Evolutionary conservation across 1,140 invertebrate genomes (phyloP).

Genomic region (Lepidurus couesii): DNA sequence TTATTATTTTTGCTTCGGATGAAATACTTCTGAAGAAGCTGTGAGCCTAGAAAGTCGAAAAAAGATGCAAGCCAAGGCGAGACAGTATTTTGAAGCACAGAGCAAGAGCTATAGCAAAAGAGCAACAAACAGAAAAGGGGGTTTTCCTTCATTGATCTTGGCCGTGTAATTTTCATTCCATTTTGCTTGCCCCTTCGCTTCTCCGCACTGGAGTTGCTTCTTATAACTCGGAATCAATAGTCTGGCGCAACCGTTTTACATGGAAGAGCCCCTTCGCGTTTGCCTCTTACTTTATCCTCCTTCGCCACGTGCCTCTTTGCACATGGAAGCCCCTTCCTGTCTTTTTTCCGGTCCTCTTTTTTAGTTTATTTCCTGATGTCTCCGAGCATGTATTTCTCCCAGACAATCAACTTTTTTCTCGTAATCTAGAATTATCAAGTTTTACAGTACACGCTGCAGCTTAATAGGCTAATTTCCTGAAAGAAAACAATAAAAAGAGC

Average conservation of each 20-base stretch:
- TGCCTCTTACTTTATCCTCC: background rate
- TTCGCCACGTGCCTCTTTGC: background rate
- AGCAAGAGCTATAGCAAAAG: background rate
- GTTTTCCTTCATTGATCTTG: conserved; percentile 6
- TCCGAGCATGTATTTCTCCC: background rate
- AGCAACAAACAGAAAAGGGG: background rate
- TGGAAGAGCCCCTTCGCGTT: conserved; percentile 9
- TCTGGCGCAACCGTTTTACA: conserved; percentile 21
- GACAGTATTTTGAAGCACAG: background rate
- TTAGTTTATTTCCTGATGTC: background rate
- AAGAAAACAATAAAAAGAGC: too few relatives aligned
- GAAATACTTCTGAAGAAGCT: background rate
- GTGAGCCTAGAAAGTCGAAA: background rate
- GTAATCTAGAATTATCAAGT: background rate
- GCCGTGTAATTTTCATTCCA: conserved; percentile 22
- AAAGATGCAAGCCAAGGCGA: background rate
- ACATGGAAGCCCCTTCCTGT: background rate
- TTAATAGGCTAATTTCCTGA: too few relatives aligned
- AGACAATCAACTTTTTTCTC: background rate
- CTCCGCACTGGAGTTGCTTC: conserved; percentile 12
- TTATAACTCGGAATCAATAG: conserved; percentile 18
- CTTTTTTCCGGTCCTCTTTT: background rate
- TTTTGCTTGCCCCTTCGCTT: conserved; percentile 12
- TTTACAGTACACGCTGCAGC: background rate
- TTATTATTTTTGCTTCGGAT: background rate